Percentiles rank a stretch among this genome's conserved stretches.
Evolutionary conservation across 2,888 invertebrate species (phyloP).

Genomic region (Cerceris rybyensis): DNA sequence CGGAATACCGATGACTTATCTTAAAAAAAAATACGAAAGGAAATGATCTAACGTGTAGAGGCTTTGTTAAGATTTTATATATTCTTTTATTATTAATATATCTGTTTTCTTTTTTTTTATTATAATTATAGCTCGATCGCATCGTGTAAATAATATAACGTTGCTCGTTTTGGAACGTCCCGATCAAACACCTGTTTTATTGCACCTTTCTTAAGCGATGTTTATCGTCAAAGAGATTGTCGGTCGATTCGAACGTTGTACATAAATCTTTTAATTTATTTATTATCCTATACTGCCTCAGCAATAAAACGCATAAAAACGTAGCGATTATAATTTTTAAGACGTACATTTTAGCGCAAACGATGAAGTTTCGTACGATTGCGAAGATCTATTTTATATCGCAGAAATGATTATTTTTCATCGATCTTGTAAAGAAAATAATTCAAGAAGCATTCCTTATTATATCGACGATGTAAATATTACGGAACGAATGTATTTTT

Average conservation of each 20-base stretch:
- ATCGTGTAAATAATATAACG: conserved; percentile 2
- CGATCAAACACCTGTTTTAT: conserved; percentile 31
- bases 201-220: conserved; percentile 14
- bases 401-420: background rate
- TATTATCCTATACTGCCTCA: conserved; percentile 19
- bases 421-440: background rate
- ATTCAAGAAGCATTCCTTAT: background rate
- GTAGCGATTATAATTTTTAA: background rate
- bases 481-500: background rate
- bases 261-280: conserved; percentile 28
- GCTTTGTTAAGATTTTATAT: background rate
- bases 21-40: conserved; percentile 13
- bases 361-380: background rate
- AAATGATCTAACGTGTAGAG: background rate
- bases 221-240: conserved; percentile 11
- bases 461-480: background rate
- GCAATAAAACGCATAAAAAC: conserved; percentile 31
- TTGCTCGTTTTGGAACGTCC: conserved; percentile 42
- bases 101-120: conserved; percentile 21
- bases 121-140: background rate
- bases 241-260: conserved; percentile 19
- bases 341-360: background rate
- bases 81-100: background rate
- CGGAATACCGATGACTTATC: conserved; percentile 19
- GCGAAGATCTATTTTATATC: background rate